These are phyloP conservation scores for Pterostichus niger DNA, from an alignment of 2,888 invertebrate genomes.

Conservation along the genomic window DNA sequence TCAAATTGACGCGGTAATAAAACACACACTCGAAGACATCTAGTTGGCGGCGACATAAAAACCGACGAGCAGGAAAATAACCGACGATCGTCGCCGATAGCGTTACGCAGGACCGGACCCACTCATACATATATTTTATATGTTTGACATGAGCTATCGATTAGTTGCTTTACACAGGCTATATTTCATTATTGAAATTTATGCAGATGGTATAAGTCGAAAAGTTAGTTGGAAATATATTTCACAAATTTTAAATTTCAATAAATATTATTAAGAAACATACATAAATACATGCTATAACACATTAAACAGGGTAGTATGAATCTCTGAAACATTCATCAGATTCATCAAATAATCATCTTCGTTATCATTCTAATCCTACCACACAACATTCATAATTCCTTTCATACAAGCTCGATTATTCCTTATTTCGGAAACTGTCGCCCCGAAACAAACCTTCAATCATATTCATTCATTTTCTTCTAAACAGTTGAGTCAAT, in stretches of 20 bases:
- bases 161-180: background rate
- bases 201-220: constrained; percentile 4
- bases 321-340: no score
- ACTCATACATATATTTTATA: constrained; percentile 5
- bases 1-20: constrained; percentile 59
- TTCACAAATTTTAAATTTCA: constrained; percentile 1
- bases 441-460: no score
- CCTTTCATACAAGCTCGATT: no score
- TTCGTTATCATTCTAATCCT: no score
- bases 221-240: background rate
- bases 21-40: constrained; percentile 59
- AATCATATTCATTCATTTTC: no score
- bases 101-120: constrained; percentile 33
- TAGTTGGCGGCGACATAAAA: constrained; percentile 53
- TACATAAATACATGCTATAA: no score
- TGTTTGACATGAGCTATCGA: constrained; percentile 5
- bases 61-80: constrained; percentile 23
- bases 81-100: constrained; percentile 22
- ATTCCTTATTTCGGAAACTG: no score
- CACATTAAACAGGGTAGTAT: no score
- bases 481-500: no score
- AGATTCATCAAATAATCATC: no score
- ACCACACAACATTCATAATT: no score
- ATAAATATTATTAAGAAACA: no score
- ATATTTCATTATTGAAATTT: constrained; percentile 39